These are phyloP conservation scores for Cydia fagiglandana DNA, from an alignment of 1,140 invertebrate species.

Conservation along the genomic window DNA sequence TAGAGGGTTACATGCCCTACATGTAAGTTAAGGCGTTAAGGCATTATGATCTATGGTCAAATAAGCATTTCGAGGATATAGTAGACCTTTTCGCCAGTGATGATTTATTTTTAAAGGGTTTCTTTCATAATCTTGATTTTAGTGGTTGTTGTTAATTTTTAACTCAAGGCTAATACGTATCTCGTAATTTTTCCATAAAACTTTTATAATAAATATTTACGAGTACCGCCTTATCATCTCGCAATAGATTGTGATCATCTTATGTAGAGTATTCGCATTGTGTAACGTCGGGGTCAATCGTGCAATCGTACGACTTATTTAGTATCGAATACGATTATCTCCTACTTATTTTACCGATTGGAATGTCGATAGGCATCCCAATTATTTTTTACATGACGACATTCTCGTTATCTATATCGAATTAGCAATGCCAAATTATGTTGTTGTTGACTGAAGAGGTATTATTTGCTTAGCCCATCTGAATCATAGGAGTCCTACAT, in stretches of 20 bases:
- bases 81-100: too few relatives aligned
- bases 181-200: background rate
- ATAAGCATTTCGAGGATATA: background rate
- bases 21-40: too few relatives aligned
- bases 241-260: constrained; percentile 21
- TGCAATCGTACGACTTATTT: constrained; percentile 30
- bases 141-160: too few relatives aligned
- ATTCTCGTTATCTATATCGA: constrained; percentile 1
- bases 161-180: background rate
- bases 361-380: constrained; percentile 25
- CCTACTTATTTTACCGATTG: constrained; percentile 28
- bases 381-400: constrained; percentile 20
- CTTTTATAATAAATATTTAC: background rate
- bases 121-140: too few relatives aligned
- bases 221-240: background rate
- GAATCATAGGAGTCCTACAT: too few relatives aligned
- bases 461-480: too few relatives aligned
- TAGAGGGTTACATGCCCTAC: too few relatives aligned
- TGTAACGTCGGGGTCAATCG: constrained; percentile 18
- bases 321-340: constrained; percentile 30
- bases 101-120: too few relatives aligned
- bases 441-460: background rate
- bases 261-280: constrained; percentile 26
- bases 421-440: background rate
- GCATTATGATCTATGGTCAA: too few relatives aligned